These are phyloP conservation scores for Latrodectus geometricus DNA, from an alignment of 1,140 invertebrate genomes.

Conservation along the genomic window DNA sequence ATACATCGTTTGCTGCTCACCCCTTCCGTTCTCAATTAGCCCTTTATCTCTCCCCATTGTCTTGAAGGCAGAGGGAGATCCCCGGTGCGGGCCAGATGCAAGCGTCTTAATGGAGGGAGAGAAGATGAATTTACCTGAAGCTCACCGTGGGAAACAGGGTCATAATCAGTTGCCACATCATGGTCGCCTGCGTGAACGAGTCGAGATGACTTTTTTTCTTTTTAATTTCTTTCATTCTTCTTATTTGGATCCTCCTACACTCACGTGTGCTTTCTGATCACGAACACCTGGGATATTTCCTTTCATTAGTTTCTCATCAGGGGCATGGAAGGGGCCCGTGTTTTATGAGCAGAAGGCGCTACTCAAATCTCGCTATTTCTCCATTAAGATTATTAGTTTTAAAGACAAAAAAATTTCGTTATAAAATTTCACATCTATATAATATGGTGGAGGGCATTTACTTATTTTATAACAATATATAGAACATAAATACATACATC, in stretches of 20 bases:
- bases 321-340: slow-evolving; percentile 6
- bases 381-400: too few relatives aligned
- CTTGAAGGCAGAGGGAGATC: not conserved
- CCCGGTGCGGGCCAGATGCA: not conserved
- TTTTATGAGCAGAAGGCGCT: too few relatives aligned
- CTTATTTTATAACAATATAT: too few relatives aligned
- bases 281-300: slow-evolving; percentile 50
- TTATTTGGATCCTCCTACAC: slow-evolving; percentile 53
- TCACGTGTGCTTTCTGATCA: not conserved
- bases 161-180: slow-evolving; percentile 51
- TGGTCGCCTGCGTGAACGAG: slow-evolving; percentile 37
- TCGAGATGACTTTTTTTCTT: slow-evolving; percentile 23
- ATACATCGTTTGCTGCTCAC: not conserved
- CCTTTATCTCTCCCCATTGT: slow-evolving; percentile 41
- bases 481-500: too few relatives aligned
- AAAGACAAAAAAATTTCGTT: too few relatives aligned
- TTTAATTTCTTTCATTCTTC: not conserved
- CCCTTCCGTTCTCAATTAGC: slow-evolving; percentile 30
- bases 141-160: slow-evolving; percentile 47
- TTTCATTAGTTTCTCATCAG: slow-evolving; percentile 58
- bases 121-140: not conserved
- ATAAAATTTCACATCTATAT: too few relatives aligned
- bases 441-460: too few relatives aligned
- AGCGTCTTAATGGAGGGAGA: slow-evolving; percentile 28
- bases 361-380: too few relatives aligned